Conservation (phyloP, 2,797 vertebrate species). For the Gambusia yucatana region DNA sequence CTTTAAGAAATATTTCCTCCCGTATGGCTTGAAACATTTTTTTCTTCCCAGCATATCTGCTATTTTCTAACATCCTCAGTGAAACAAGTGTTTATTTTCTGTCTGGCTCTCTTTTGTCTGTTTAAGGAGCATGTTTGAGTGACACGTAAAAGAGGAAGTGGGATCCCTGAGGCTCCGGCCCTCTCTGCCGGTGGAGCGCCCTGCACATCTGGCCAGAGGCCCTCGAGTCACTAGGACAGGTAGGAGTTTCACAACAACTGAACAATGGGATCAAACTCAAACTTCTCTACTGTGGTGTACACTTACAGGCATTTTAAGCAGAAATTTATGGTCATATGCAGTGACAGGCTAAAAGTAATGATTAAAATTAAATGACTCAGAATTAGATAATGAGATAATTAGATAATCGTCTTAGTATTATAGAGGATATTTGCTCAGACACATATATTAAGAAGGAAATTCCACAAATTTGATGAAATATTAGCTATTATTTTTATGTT, state of each 20-base stretch:
- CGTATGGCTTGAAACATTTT: background rate
- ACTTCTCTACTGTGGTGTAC: background rate
- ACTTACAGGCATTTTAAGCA: background rate
- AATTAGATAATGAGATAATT: background rate
- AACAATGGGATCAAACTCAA: background rate
- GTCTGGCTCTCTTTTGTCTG: slow-evolving; percentile 30
- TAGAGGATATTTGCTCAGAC: background rate
- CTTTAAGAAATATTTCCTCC: slow-evolving; percentile 25
- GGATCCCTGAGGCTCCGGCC: slow-evolving; percentile 75
- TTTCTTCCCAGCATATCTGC: slow-evolving; percentile 1
- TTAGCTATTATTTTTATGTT: background rate
- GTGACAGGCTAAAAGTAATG: background rate
- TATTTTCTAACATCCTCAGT: background rate
- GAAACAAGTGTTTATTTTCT: slow-evolving; percentile 22
- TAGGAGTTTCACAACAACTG: slow-evolving; percentile 26
- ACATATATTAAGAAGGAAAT: background rate
- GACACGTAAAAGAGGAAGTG: slow-evolving; percentile 67
- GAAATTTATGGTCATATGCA: background rate
- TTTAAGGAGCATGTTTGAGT: slow-evolving; percentile 76
- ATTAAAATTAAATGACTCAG: background rate
- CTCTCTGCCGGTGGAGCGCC: slow-evolving; percentile 70
- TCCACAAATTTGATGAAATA: background rate
- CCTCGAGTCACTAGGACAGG: slow-evolving; percentile 60
- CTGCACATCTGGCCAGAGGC: slow-evolving; percentile 71
- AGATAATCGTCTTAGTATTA: background rate